These are phyloP conservation scores for Momotus momota DNA, from an alignment of 2,797 vertebrate species.

Conservation along the genomic window DNA sequence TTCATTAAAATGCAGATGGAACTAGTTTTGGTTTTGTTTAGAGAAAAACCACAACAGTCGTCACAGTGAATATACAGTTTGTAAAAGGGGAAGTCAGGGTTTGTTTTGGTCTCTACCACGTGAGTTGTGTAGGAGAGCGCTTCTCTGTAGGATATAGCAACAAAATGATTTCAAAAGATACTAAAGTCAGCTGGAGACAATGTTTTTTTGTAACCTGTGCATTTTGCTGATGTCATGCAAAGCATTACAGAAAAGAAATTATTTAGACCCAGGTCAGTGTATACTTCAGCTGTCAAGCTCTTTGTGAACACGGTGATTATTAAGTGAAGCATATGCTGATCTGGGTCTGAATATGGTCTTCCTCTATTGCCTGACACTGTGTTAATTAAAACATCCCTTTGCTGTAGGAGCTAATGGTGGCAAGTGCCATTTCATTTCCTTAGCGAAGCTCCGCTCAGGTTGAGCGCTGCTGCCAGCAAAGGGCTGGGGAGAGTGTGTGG, in stretches of 20 bases:
- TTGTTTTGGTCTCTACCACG: neutral
- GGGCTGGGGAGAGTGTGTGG: rapidly evolving
- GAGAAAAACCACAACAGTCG: neutral
- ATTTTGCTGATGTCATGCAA: neutral
- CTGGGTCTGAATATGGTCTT: constrained; percentile 42
- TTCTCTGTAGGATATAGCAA: neutral
- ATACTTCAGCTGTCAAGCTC: constrained; percentile 23
- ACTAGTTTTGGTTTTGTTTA: neutral
- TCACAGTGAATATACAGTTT: neutral
- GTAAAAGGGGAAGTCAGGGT: neutral
- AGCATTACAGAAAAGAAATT: neutral
- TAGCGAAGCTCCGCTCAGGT: neutral
- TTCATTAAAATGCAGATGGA: neutral
- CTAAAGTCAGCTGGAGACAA: neutral
- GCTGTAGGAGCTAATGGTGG: neutral
- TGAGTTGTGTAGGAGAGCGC: neutral
- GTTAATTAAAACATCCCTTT: constrained; percentile 40
- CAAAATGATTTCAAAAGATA: neutral
- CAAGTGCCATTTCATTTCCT: neutral
- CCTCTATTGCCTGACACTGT: neutral
- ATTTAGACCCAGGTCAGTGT: neutral
- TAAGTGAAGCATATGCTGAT: constrained; percentile 48
- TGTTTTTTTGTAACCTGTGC: neutral
- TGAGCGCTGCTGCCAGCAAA: neutral
- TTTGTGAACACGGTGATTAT: neutral